Conservation (phyloP, 2,113 vertebrate species). For the Psephotus haematonotus region DNA sequence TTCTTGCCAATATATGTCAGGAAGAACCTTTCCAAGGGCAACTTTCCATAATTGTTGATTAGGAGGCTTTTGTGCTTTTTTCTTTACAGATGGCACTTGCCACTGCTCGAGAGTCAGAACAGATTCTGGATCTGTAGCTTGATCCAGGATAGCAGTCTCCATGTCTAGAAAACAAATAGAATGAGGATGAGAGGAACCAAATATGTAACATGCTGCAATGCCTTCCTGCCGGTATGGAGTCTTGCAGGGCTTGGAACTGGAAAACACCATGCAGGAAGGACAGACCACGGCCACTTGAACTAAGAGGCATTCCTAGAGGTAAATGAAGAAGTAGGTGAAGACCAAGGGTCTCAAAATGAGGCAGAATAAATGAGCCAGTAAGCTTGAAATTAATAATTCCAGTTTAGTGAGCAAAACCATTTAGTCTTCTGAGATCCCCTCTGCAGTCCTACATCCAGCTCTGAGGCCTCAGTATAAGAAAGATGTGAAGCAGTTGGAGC, state of each 20-base stretch:
- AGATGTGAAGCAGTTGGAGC: not conserved
- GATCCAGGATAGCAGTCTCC: not conserved
- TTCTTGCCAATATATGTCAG: not conserved
- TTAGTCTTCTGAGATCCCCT: not conserved
- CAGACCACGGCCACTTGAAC: accelerated
- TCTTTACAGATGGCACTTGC: not conserved
- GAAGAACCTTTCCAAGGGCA: not conserved
- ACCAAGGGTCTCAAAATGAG: not conserved
- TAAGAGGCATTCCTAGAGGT: not conserved
- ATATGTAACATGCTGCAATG: not conserved
- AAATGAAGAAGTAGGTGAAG: not conserved
- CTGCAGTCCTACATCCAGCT: not conserved
- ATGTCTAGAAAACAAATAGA: not conserved
- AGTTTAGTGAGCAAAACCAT: not conserved
- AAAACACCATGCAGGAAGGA: not conserved
- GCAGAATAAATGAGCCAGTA: not conserved
- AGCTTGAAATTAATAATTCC: not conserved
- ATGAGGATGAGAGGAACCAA: not conserved
- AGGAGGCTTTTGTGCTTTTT: not conserved
- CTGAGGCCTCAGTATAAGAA: not conserved
- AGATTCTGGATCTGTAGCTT: not conserved
- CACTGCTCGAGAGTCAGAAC: not conserved
- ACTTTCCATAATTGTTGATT: not conserved
- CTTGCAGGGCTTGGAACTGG: accelerated
- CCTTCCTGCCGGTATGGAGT: accelerated